These are phyloP conservation scores for Oegoconia quadripuncta DNA, from an alignment of 2,888 invertebrate genomes.

Conservation along the genomic window DNA sequence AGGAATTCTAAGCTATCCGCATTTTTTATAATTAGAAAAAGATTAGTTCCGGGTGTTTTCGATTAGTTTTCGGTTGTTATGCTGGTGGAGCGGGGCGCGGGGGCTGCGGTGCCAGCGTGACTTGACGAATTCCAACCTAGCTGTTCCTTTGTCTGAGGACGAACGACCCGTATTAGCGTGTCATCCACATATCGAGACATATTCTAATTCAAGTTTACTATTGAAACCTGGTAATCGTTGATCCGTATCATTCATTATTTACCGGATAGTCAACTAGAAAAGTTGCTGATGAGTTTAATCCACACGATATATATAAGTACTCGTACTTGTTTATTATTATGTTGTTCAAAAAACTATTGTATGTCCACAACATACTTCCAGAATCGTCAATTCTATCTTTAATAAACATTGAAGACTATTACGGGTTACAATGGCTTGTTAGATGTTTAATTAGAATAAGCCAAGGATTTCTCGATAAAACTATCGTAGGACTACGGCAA, in stretches of 20 bases:
- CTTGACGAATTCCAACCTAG: conserved; percentile 66
- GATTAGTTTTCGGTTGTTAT: conserved; percentile 68
- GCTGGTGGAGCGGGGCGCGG: conserved; percentile 31
- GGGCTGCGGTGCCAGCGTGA: conserved; percentile 48
- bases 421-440: neutral
- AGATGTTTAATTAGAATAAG: neutral
- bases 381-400: no score
- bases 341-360: no score
- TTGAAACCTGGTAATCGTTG: no score
- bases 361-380: no score
- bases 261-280: no score
- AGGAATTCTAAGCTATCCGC: conserved; percentile 50
- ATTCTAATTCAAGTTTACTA: neutral
- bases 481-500: conserved; percentile 32
- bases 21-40: conserved; percentile 67
- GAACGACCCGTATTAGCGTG: conserved; percentile 36
- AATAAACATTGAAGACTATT: no score
- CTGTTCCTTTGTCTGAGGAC: conserved; percentile 58
- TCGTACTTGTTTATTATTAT: no score
- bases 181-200: conserved; percentile 27
- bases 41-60: conserved; percentile 73
- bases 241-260: no score
- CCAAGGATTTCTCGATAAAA: conserved; percentile 32
- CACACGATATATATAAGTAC: no score
- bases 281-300: no score